These are phyloP conservation scores for Protobothrops flavoviridis DNA, from an alignment of 2,113 vertebrate genomes.

Conservation along the genomic window DNA sequence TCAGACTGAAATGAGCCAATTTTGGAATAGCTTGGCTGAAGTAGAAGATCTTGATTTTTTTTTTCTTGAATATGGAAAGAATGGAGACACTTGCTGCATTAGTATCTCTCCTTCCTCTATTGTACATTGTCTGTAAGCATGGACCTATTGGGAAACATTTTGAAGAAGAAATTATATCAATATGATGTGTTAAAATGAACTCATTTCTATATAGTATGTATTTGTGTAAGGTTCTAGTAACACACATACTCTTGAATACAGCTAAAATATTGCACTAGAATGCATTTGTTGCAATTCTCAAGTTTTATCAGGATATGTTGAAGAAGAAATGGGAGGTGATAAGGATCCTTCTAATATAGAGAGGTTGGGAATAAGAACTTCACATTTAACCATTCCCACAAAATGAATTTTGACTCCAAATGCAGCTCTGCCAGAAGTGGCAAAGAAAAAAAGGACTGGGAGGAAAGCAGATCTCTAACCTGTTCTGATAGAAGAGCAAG, in stretches of 20 bases:
- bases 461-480: no score
- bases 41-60: not conserved
- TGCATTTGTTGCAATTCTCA: not conserved
- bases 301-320: not conserved
- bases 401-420: no score
- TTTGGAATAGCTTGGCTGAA: not conserved
- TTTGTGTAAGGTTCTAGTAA: not conserved
- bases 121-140: not conserved
- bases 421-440: no score
- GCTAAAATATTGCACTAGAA: not conserved
- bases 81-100: not conserved
- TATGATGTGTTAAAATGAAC: not conserved
- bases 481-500: no score
- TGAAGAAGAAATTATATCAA: not conserved
- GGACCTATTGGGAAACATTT: not conserved
- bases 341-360: not conserved
- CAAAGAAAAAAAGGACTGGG: no score
- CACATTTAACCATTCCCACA: not conserved
- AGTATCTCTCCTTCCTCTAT: not conserved
- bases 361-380: not conserved
- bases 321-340: not conserved
- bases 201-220: not conserved
- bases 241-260: not conserved
- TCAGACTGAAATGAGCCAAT: not conserved
- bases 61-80: not conserved